Evolutionary conservation across 2,888 invertebrate species (phyloP), one percentile per base, ranked within the genome.

Genomic region (Acleris sparsana): DNA sequence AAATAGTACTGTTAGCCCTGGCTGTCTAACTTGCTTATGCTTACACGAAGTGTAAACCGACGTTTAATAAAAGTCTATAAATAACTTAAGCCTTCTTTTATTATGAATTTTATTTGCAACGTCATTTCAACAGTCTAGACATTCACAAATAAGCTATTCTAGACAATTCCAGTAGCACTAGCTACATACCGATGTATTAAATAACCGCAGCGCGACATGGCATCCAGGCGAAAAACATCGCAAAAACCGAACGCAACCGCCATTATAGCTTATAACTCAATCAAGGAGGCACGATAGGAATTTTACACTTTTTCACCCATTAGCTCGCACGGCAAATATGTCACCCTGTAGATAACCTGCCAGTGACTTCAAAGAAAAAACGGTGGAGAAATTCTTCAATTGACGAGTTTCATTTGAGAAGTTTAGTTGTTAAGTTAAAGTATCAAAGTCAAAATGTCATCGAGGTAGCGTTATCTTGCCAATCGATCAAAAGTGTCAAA

Each of bases 221-320:
- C 80, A 88, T 86, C 85, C 86, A 86, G 84, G 86, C 86, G 88
- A 89, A 88, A 88, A 90, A 90, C 87, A 79, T 76, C 77, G 85
- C 88, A 90, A 90, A 89, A 91, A 90, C 88, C 79, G 82, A 85
- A 85, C 87, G 86, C 85, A 85, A 83, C 86, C 80, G 87, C 87
- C 87, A 89, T 90, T 89, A 88, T 88, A 88, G 87, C 86, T 90
- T 89, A 92, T 92, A 91, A 92, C 91, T 91, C 91, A 91, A 92
- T 91, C 90, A 90, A 83, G 78, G 71, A 39, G 78, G 80, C 80
- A 74, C 80, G 85, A 82, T 83, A 83, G 88, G 88, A 88, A 92
- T 91, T 89, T 87, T 85, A 86, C 84, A 88, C 85, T 89, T 90
- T 89, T 89, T 87, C 83, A 85, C 78, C 83, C 83, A 86, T 86